Evolutionary conservation across 2,888 invertebrate species (phyloP).

Genomic region (Empis stercorea): DNA sequence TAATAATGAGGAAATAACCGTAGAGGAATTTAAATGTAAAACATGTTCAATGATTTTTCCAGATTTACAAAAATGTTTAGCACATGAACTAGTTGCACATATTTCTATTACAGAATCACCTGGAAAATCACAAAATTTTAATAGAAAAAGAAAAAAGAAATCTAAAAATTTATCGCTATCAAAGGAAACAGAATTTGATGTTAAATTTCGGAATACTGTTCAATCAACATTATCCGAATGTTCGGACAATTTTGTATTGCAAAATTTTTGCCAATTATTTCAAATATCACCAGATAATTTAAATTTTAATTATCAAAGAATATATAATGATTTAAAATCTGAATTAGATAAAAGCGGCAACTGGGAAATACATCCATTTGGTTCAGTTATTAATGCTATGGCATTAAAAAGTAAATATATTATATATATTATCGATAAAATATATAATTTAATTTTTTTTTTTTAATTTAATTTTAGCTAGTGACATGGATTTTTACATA

Average conservation of each 20-base stretch:
- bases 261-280: constrained; percentile 18
- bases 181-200: background rate
- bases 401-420: constrained; percentile 41
- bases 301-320: constrained; percentile 16
- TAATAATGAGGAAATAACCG: too few relatives aligned
- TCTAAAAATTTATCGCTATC: background rate
- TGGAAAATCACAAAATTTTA: too few relatives aligned
- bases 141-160: background rate
- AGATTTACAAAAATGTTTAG: too few relatives aligned
- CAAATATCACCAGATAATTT: constrained; percentile 13
- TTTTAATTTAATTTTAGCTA: constrained; percentile 28
- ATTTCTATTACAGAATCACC: too few relatives aligned
- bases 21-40: too few relatives aligned
- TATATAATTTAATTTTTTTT: background rate
- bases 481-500: constrained; percentile 62
- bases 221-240: constrained; percentile 1
- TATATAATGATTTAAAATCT: constrained; percentile 18
- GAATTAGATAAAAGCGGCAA: constrained; percentile 24
- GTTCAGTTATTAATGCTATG: constrained; percentile 60
- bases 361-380: constrained; percentile 45
- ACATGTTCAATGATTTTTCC: too few relatives aligned
- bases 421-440: background rate
- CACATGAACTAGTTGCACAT: too few relatives aligned
- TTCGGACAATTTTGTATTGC: constrained; percentile 17
- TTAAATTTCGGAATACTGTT: constrained; percentile 3